Percentiles rank a stretch among this genome's conserved stretches.
These are phyloP conservation scores for Antidorcas marsupialis DNA, from an alignment of 2,113 vertebrate species.

Conservation along the genomic window DNA sequence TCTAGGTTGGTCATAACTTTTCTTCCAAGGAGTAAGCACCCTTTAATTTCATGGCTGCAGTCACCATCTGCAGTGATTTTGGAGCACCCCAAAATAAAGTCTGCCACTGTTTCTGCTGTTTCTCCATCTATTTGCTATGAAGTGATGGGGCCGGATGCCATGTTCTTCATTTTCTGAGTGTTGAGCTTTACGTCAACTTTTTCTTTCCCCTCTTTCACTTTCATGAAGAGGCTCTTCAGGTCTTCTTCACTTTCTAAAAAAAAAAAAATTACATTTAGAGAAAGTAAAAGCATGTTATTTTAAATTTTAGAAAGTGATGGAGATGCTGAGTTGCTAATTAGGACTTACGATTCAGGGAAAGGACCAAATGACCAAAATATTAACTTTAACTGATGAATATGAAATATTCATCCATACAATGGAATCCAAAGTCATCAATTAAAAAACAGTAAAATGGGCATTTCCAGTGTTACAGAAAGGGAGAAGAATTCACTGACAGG, in stretches of 20 bases:
- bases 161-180: neutral
- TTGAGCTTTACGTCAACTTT: neutral
- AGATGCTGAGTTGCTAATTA: neutral
- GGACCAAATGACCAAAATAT: neutral
- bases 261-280: neutral
- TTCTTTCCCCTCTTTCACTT: neutral
- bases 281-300: neutral
- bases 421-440: neutral
- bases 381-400: neutral
- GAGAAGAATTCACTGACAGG: neutral
- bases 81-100: neutral
- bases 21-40: neutral
- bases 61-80: neutral
- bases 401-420: neutral
- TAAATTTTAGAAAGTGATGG: neutral
- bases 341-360: neutral
- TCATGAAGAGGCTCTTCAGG: neutral
- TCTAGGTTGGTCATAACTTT: neutral
- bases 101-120: neutral
- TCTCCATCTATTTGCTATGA: neutral
- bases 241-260: neutral
- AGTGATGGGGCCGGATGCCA: rapidly evolving
- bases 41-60: neutral
- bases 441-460: neutral
- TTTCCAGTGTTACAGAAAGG: neutral